Evolutionary conservation across 2,113 vertebrate species (phyloP).

Genomic region (Grammomys surdaster): DNA sequence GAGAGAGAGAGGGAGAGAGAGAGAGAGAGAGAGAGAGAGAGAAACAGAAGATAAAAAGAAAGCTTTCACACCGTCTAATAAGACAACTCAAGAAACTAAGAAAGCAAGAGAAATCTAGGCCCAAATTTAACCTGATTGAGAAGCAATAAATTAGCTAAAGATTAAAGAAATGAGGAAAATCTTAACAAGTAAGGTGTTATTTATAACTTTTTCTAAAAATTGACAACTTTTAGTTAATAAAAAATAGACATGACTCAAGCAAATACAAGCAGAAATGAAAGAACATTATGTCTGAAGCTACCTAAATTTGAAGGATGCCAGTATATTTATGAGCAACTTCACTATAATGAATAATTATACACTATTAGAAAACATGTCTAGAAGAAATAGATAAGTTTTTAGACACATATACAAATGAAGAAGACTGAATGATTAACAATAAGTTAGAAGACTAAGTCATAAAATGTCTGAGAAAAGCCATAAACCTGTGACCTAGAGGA

Average conservation of each 20-base stretch:
- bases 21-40: not conserved
- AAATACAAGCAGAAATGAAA: not conserved
- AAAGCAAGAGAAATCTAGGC: not conserved
- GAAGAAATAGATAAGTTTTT: not conserved
- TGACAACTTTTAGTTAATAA: not conserved
- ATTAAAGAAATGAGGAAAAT: not conserved
- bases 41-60: not conserved
- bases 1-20: not conserved
- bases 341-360: not conserved
- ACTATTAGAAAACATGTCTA: not conserved
- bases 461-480: not conserved
- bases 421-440: not conserved
- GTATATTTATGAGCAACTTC: not conserved
- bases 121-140: not conserved
- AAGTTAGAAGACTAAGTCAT: not conserved
- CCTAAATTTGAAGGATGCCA: no score
- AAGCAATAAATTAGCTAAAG: not conserved
- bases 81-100: not conserved
- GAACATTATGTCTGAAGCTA: not conserved
- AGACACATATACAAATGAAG: not conserved
- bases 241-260: not conserved
- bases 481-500: not conserved
- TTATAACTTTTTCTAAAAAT: not conserved
- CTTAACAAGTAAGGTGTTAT: not conserved
- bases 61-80: not conserved